phyloP scores from a whole-genome alignment of 1,140 invertebrate genomes.

The Sycophila sp. region DNA sequence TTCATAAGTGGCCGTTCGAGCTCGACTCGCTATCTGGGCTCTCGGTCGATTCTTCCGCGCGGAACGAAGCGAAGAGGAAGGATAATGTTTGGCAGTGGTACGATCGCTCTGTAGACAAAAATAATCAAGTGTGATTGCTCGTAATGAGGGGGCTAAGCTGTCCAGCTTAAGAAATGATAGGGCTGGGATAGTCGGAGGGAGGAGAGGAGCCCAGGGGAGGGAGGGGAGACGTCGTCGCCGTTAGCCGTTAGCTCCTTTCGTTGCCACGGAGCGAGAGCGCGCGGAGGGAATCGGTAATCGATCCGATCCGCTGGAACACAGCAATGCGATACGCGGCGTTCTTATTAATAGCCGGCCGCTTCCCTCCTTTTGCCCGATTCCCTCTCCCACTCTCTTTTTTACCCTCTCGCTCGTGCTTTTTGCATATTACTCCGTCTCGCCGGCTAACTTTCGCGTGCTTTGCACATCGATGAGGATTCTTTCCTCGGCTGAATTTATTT shows the following conservation, averaged over 20 bases:
- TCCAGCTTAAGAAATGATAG: constrained; percentile 65
- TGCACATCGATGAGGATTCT: too few species aligned
- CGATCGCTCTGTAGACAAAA: constrained; percentile 62
- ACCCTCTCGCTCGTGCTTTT: too few species aligned
- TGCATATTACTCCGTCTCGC: too few species aligned
- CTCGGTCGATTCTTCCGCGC: background rate
- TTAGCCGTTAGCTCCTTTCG: constrained; percentile 31
- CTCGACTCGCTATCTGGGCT: background rate
- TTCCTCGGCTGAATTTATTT: too few species aligned
- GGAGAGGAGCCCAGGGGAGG: too few species aligned
- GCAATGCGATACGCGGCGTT: constrained; percentile 51
- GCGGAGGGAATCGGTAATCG: constrained; percentile 48
- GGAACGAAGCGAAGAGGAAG: background rate
- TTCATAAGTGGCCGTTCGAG: background rate
- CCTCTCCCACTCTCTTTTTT: background rate
- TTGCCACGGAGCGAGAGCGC: constrained; percentile 39
- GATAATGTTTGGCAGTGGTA: constrained; percentile 27
- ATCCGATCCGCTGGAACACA: constrained; percentile 57
- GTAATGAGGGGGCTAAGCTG: constrained; percentile 65
- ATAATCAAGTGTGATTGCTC: constrained; percentile 59
- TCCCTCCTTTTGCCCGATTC: constrained; percentile 24
- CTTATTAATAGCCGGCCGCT: constrained; percentile 59
- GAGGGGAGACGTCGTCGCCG: too few species aligned
- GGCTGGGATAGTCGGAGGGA: constrained; percentile 40
- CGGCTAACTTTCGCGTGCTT: too few species aligned